Evolutionary conservation across 2,797 vertebrate species (phyloP).

Genomic region (Pipistrellus kuhlii): DNA sequence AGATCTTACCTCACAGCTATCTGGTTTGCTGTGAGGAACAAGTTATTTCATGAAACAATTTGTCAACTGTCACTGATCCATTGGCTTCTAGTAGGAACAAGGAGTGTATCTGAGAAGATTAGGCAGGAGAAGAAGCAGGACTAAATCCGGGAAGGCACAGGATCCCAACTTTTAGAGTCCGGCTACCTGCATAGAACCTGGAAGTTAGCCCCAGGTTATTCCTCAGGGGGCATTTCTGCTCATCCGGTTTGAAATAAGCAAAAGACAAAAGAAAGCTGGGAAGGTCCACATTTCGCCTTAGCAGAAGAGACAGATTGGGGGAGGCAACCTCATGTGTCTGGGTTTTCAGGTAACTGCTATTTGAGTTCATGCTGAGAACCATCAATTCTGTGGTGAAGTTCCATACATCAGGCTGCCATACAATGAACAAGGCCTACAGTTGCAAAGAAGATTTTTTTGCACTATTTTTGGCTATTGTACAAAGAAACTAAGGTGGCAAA

Average conservation of each 20-base stretch:
- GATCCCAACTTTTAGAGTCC: background rate
- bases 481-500: constrained; percentile 76
- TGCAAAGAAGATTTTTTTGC: background rate
- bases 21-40: constrained; percentile 1
- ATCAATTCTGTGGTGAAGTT: constrained; percentile 47
- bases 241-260: constrained; percentile 1
- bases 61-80: background rate
- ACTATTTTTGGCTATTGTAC: constrained; percentile 78
- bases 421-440: background rate
- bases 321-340: background rate
- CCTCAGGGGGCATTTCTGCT: background rate
- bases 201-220: background rate
- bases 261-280: background rate
- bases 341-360: constrained; percentile 66
- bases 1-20: background rate
- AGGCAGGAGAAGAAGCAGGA: background rate
- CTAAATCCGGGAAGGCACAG: background rate
- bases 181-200: background rate
- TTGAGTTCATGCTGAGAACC: constrained; percentile 26
- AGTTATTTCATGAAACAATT: background rate
- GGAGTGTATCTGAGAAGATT: background rate
- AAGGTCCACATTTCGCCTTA: background rate
- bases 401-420: constrained; percentile 27
- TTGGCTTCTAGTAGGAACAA: background rate
- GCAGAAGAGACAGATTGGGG: background rate